Evolutionary conservation across 1,140 invertebrate genomes (phyloP).

Genomic region (Caenorhabditis latens): DNA sequence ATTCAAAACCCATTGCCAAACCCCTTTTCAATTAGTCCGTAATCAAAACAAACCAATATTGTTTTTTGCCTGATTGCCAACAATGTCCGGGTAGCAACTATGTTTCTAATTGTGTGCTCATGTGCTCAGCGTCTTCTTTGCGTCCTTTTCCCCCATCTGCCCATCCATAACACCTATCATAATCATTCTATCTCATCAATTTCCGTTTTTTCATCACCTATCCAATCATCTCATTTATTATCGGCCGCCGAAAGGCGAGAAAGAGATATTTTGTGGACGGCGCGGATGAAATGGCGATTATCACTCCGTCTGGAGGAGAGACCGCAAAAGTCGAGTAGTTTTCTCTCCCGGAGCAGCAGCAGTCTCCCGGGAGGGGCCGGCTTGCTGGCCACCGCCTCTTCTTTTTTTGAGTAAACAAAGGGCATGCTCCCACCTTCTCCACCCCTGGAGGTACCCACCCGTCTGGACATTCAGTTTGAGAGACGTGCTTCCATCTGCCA

Average conservation of each 20-base stretch:
- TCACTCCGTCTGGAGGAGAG: not conserved
- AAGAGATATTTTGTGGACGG: conserved; percentile 16
- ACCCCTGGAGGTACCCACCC: not conserved
- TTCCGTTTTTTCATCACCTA: conserved; percentile 26
- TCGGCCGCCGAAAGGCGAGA: not conserved
- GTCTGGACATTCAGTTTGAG: conserved; percentile 13
- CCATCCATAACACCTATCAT: not conserved
- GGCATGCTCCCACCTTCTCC: not conserved
- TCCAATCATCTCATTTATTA: conserved; percentile 8
- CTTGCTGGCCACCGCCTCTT: conserved; percentile 28
- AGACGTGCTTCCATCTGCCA: not conserved
- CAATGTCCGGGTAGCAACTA: conserved; percentile 32
- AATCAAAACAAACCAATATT: not conserved
- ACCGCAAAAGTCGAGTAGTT: conserved; percentile 26
- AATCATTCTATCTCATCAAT: not conserved
- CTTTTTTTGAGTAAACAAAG: conserved; percentile 38
- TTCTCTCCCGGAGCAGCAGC: not conserved
- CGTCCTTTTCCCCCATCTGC: not conserved
- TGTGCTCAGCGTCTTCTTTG: conserved; percentile 18
- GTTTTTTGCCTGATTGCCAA: not conserved
- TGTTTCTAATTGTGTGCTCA: conserved; percentile 48
- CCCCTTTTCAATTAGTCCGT: not conserved
- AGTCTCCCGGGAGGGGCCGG: conserved; percentile 9
- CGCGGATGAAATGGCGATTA: not conserved
- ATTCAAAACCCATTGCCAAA: not conserved